Percentiles rank a stretch among this genome's conserved stretches.
Evolutionary conservation across 1,140 invertebrate genomes (phyloP).

Genomic region (Apis cerana): DNA sequence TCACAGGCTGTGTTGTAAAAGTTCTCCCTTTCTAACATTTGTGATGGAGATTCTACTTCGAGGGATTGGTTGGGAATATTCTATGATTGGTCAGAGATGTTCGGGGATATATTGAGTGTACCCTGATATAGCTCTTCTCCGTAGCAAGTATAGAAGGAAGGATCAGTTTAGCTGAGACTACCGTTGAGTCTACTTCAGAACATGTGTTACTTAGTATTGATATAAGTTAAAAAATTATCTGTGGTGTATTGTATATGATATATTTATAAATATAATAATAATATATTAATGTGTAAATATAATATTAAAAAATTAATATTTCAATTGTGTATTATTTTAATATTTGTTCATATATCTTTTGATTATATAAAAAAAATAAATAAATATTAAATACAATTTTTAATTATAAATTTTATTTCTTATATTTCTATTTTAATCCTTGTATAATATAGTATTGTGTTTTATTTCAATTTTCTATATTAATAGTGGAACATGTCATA

Average conservation of each 20-base stretch:
- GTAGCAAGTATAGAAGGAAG: constrained; percentile 64
- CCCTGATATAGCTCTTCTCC: constrained; percentile 43
- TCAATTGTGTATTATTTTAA: not conserved
- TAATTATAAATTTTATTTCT: not conserved
- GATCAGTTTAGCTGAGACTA: constrained; percentile 64
- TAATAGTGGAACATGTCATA: too few relatives aligned
- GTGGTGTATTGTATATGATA: not conserved
- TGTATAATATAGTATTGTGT: not conserved
- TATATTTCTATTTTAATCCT: not conserved
- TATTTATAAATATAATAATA: not conserved
- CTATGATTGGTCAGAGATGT: constrained; percentile 54
- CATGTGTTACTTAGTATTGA: constrained; percentile 25
- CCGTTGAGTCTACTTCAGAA: constrained; percentile 37
- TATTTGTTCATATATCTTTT: constrained; percentile 1
- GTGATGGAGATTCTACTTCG: constrained; percentile 55
- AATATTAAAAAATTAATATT: constrained; percentile 20
- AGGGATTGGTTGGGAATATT: constrained; percentile 59
- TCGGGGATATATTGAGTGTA: constrained; percentile 42
- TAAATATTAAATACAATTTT: not conserved
- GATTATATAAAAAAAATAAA: not conserved
- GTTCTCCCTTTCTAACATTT: constrained; percentile 63
- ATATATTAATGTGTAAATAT: not conserved
- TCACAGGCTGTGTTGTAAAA: constrained; percentile 46
- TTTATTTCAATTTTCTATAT: not conserved
- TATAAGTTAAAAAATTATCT: constrained; percentile 41